Conservation (phyloP, 1,140 invertebrate genomes). For the Drosophila kohkoa region DNA sequence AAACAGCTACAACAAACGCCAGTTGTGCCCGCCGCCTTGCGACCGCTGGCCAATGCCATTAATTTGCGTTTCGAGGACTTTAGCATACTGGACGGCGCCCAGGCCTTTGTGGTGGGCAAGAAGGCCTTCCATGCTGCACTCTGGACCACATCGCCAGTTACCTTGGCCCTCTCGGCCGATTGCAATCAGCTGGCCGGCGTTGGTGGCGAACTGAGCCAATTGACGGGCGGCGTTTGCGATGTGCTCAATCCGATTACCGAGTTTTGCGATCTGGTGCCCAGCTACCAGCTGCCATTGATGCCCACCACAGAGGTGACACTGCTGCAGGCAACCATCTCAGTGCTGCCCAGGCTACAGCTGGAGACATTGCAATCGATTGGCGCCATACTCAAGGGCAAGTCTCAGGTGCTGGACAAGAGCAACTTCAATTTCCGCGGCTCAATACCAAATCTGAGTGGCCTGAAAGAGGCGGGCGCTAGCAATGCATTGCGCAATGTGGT, state of each 20-base stretch:
- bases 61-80: constrained; percentile 90
- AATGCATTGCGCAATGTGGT: constrained; percentile 73
- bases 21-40: constrained; percentile 87
- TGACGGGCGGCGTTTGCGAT: constrained; percentile 78
- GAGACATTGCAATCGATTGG: constrained; percentile 89
- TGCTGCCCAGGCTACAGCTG: constrained; percentile 89
- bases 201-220: constrained; percentile 84
- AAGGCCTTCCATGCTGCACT: constrained; percentile 90
- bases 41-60: constrained; percentile 89
- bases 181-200: constrained; percentile 85
- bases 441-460: constrained; percentile 73
- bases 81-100: constrained; percentile 86
- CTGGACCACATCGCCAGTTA: constrained; percentile 89
- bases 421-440: constrained; percentile 83
- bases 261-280: constrained; percentile 91
- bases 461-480: constrained; percentile 47
- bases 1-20: constrained; percentile 89
- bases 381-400: constrained; percentile 86
- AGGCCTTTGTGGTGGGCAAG: constrained; percentile 88
- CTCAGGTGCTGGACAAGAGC: constrained; percentile 84
- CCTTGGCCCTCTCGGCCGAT: constrained; percentile 89
- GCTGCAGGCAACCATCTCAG: constrained; percentile 90
- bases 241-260: constrained; percentile 90
- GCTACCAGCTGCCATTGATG: constrained; percentile 86
- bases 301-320: constrained; percentile 85